Base-by-base conservation (phyloP, 2,888 invertebrate genomes). In the Agonopterix arenella region DNA sequence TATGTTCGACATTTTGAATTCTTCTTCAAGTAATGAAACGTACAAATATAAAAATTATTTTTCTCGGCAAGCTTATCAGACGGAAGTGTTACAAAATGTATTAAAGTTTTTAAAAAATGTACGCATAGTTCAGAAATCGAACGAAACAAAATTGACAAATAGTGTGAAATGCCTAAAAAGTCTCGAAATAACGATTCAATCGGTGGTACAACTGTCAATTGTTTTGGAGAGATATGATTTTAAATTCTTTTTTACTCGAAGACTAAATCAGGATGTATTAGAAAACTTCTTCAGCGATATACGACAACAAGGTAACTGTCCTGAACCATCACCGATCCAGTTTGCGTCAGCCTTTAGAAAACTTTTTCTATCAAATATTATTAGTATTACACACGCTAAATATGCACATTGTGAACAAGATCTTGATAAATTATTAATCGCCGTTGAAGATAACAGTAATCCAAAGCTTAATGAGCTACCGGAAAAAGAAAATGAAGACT, bases 1-100 rank as follows among this genome's bases (percentile, higher is more conserved):
- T 10, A 11, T 40, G 13, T 56, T 56, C 38, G 56, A 54, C 46
- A 45, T 52, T 36, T 41, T 56, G 28, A 56, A 56, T 46, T 56
- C 56, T 10, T 50, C 47, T 37, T 10, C 11, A 36, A 8, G 38
- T 7, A 28, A 28, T 13, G 41, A 49, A 13, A 40, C 10, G n/a
- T 48, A 56, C 36, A 46, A 48, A 50, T 53, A 48, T 46, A 53
- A 52, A 49, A 46, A 37, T 7, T 28, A 51, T 40, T 47, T 53
- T 46, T n/a, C 43, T 9, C 18, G 13, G 2, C 11, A 42, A 47
- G 44, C 8, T 1, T 38, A 52, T 44, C 53, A 56, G 52, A 48
- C 45, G n/a, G 45, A 49, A 36, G 11, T 50, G 45, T 50, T 56
- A 18, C 11, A 51, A 37, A 37, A 46, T 16, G 38, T 50, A 13